A percentile compares a stretch with the other conserved stretches of the same genome.
Evolutionary conservation across 2,113 vertebrate species (phyloP).

Genomic region (Eretmochelys imbricata): DNA sequence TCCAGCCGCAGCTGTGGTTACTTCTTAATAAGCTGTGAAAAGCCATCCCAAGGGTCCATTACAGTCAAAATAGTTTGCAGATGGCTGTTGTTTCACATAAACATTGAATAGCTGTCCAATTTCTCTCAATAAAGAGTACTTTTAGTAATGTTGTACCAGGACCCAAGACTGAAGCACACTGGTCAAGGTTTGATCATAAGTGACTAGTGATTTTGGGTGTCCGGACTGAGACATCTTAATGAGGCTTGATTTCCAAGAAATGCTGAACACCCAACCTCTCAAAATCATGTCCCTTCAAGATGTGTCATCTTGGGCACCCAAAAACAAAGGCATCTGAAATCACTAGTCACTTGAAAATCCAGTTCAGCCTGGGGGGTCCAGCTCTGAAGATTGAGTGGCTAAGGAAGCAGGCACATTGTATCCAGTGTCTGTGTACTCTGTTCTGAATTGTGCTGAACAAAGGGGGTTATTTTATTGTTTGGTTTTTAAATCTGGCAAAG

Average conservation of each 20-base stretch:
- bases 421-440: background rate
- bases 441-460: background rate
- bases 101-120: background rate
- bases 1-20: background rate
- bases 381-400: background rate
- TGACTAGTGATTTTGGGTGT: background rate
- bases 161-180: background rate
- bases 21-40: background rate
- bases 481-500: background rate
- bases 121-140: background rate
- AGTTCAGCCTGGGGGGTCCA: background rate
- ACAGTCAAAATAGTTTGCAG: background rate
- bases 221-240: background rate
- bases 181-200: background rate
- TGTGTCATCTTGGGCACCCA: background rate
- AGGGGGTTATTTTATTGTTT: background rate
- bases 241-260: background rate
- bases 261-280: background rate
- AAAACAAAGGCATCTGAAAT: background rate
- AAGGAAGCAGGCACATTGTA: background rate
- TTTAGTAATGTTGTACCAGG: background rate
- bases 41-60: background rate
- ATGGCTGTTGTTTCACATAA: background rate
- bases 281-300: background rate
- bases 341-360: background rate